These are phyloP conservation scores for Mirounga angustirostris DNA, from an alignment of 2,113 vertebrate genomes.

Conservation along the genomic window DNA sequence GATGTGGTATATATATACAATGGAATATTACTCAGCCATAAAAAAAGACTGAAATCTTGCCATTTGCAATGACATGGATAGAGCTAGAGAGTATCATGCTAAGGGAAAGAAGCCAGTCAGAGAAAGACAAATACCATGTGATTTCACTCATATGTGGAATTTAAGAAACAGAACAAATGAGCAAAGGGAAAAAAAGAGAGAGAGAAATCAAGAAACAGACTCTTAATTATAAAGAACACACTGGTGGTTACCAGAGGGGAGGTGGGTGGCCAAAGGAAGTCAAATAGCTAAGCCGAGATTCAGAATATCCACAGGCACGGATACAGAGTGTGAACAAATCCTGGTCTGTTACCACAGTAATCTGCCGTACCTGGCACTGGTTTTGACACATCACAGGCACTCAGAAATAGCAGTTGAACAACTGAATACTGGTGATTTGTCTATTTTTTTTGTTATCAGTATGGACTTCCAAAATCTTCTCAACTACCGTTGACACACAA, in stretches of 20 bases:
- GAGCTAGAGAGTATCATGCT: not conserved
- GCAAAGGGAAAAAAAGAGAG: not conserved
- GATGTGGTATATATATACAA: not conserved
- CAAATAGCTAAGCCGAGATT: not conserved
- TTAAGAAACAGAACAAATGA: not conserved
- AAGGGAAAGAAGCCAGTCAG: not conserved
- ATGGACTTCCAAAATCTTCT: constrained; percentile 20
- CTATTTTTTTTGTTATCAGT: not conserved
- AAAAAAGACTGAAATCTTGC: not conserved
- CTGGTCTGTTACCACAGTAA: not conserved
- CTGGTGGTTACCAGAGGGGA: not conserved
- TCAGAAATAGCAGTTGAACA: not conserved
- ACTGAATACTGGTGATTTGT: not conserved
- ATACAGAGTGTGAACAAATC: not conserved
- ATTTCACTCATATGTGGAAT: not conserved
- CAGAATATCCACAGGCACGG: not conserved
- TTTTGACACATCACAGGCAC: not conserved
- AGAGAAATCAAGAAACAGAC: not conserved
- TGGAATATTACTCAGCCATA: not conserved
- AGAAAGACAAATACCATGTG: not conserved
- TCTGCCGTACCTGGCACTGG: not conserved
- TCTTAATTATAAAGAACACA: not conserved
- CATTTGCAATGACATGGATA: not conserved
- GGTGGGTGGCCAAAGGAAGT: not conserved
- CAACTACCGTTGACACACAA: not conserved